These are phyloP conservation scores for Furnarius figulus DNA, from an alignment of 2,113 vertebrate genomes.

Conservation along the genomic window DNA sequence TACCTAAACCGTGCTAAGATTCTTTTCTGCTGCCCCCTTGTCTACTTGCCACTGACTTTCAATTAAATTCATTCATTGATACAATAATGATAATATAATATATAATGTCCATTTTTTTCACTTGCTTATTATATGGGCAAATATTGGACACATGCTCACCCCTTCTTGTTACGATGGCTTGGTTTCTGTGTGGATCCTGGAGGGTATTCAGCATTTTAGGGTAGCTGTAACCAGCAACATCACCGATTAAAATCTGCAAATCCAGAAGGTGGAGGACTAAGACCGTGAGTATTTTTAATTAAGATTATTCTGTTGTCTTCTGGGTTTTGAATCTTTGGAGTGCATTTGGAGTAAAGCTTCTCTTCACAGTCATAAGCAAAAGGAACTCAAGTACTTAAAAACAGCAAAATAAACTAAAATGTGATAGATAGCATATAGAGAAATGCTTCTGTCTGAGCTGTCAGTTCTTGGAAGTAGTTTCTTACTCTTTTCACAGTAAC, in stretches of 20 bases:
- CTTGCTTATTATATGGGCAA: not conserved
- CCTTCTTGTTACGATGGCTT: not conserved
- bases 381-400: not conserved
- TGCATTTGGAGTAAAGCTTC: not conserved
- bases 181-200: not conserved
- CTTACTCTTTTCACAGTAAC: not conserved
- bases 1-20: not conserved
- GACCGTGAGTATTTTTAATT: not conserved
- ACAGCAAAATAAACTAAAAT: not conserved
- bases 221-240: not conserved
- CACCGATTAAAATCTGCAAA: not conserved
- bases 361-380: not conserved
- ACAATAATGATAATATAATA: not conserved
- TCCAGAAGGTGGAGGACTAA: not conserved
- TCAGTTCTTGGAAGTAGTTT: not conserved
- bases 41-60: not conserved
- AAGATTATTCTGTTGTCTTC: not conserved
- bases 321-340: not conserved
- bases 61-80: not conserved
- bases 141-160: fast-evolving
- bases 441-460: not conserved
- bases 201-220: not conserved
- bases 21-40: not conserved
- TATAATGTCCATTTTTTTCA: not conserved
- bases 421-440: not conserved